Evolutionary conservation across 2,888 invertebrate genomes (phyloP).

Genomic region (Lamproptera curius): DNA sequence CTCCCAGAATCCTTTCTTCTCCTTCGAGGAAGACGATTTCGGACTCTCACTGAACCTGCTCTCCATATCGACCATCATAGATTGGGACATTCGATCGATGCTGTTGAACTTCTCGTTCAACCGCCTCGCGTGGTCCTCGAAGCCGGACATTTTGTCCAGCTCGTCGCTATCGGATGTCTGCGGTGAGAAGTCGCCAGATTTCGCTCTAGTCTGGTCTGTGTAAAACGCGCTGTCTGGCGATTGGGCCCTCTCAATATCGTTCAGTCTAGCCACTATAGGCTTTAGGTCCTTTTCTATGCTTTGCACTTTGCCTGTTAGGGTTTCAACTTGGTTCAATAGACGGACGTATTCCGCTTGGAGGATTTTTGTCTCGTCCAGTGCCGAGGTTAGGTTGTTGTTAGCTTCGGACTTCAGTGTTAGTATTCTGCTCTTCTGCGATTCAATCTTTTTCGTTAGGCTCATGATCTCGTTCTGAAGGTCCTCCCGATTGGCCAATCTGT

Average conservation of each 20-base stretch:
- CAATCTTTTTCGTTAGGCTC: conserved; percentile 81
- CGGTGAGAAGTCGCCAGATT: conserved; percentile 70
- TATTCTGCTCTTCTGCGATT: conserved; percentile 80
- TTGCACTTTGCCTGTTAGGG: conserved; percentile 81
- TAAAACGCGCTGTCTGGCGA: conserved; percentile 74
- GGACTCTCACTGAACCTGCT: conserved; percentile 55
- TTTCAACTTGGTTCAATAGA: conserved; percentile 78
- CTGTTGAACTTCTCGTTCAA: conserved; percentile 70
- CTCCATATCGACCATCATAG: conserved; percentile 73
- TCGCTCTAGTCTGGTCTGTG: conserved; percentile 73
- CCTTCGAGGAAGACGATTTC: conserved; percentile 59
- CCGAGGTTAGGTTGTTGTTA: conserved; percentile 80
- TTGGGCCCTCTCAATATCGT: conserved; percentile 64
- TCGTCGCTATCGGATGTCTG: conserved; percentile 72
- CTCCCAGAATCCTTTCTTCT: conserved; percentile 76
- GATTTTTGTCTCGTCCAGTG: conserved; percentile 82
- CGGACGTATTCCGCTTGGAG: conserved; percentile 81
- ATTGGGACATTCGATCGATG: conserved; percentile 74
- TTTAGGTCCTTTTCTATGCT: conserved; percentile 82
- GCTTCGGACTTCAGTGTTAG: conserved; percentile 82
- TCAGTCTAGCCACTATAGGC: conserved; percentile 58
- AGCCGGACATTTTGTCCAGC: conserved; percentile 52
- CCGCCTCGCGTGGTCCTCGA: conserved; percentile 62
- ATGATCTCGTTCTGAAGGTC: conserved; percentile 88
- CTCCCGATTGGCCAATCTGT: conserved; percentile 88